Conservation (phyloP, 2,888 invertebrate genomes). For the Euphydryas editha region DNA sequence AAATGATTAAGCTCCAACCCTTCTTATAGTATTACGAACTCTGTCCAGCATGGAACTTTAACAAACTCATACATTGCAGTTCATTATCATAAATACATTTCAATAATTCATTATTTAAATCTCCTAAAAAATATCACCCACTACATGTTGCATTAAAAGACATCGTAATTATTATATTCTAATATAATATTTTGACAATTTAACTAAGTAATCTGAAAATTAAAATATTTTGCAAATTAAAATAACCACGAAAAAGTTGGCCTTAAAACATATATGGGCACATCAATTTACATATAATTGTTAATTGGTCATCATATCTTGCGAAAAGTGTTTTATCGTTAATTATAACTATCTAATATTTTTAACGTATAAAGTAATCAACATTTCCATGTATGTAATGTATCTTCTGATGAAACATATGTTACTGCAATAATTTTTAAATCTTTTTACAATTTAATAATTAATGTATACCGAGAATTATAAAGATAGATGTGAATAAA, state of each 20-base stretch:
- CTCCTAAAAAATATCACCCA: background rate
- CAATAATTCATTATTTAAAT: background rate
- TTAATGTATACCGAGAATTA: too few relatives aligned
- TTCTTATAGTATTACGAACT: too few relatives aligned
- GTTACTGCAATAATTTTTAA: background rate
- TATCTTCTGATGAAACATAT: background rate
- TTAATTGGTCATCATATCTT: background rate
- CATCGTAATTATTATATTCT: background rate
- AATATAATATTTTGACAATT: background rate
- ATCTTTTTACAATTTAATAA: too few relatives aligned
- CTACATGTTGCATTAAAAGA: background rate
- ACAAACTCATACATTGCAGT: background rate
- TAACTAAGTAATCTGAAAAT: background rate
- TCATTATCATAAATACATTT: too few relatives aligned
- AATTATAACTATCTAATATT: background rate
- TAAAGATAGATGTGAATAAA: too few relatives aligned
- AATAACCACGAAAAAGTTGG: background rate
- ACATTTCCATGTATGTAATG: background rate
- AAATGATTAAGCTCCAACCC: too few relatives aligned
- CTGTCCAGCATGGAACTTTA: background rate
- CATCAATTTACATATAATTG: conserved; percentile 3
- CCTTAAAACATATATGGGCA: conserved; percentile 3
- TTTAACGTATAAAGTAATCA: background rate
- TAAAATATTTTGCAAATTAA: conserved; percentile 1
- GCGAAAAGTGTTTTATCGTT: conserved; percentile 2